These are phyloP conservation scores for Arnoldichthys spilopterus DNA, from an alignment of 2,797 vertebrate species.

Conservation along the genomic window DNA sequence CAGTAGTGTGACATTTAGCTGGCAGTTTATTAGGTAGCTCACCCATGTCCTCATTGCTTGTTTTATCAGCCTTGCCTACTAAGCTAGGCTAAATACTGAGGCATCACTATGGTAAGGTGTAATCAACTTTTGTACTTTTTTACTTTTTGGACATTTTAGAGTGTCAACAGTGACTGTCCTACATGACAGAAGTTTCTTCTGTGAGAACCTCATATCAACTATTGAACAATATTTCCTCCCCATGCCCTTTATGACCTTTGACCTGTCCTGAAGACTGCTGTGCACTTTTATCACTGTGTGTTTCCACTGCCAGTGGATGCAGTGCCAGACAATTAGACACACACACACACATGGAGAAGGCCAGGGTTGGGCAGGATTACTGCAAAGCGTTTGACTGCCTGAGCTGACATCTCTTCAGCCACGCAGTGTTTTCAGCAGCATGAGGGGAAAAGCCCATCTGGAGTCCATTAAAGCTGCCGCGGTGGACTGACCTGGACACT, in stretches of 20 bases:
- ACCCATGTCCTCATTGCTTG: too few relatives aligned
- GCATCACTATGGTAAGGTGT: too few relatives aligned
- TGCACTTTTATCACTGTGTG: not conserved
- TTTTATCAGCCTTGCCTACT: too few relatives aligned
- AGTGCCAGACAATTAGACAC: slow-evolving; percentile 3
- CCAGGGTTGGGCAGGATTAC: slow-evolving; percentile 35
- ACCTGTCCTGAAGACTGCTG: not conserved
- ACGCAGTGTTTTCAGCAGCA: slow-evolving; percentile 12
- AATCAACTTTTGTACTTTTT: too few relatives aligned
- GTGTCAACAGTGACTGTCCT: too few relatives aligned
- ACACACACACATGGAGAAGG: slow-evolving; percentile 7
- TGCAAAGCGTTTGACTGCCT: slow-evolving; percentile 32
- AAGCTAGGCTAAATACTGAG: too few relatives aligned
- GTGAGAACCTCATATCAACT: not conserved
- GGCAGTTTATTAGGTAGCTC: too few relatives aligned
- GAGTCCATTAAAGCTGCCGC: slow-evolving; percentile 49
- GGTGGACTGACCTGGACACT: slow-evolving; percentile 34
- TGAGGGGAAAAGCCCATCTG: slow-evolving; percentile 45
- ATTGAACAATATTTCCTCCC: not conserved
- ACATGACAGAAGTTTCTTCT: too few relatives aligned
- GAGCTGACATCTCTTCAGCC: slow-evolving; percentile 35
- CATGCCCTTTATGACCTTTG: not conserved
- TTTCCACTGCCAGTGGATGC: not conserved
- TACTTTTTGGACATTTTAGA: too few relatives aligned
- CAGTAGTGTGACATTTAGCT: too few relatives aligned